phyloP scores from a whole-genome alignment of 1,140 invertebrate genomes.

The Pseudomyrmex pallidus region DNA sequence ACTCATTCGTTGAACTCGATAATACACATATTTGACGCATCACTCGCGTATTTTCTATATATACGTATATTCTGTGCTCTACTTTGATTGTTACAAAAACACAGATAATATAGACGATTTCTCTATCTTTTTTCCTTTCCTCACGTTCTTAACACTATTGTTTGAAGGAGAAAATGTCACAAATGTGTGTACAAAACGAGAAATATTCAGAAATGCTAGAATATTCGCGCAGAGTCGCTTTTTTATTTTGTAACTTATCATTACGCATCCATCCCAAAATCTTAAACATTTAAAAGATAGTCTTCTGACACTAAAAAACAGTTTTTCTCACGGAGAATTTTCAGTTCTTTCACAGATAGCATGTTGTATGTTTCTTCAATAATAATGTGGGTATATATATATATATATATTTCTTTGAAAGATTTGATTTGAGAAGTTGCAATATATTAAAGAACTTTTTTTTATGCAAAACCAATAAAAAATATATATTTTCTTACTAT shows the following conservation, averaged over 20 bases:
- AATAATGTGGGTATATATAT: neutral
- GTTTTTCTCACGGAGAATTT: neutral
- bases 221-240: conserved; percentile 27
- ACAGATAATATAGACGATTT: neutral
- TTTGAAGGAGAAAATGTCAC: neutral
- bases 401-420: neutral
- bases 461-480: conserved; percentile 31
- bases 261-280: neutral
- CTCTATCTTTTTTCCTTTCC: conserved; percentile 15
- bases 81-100: conserved; percentile 25
- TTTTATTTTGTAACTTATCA: conserved; percentile 28
- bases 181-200: neutral
- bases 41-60: neutral
- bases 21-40: neutral
- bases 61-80: neutral
- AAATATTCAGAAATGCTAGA: conserved; percentile 3
- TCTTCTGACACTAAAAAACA: no score
- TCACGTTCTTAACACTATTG: conserved; percentile 11
- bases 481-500: conserved; percentile 28
- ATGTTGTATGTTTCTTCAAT: neutral
- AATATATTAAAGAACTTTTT: conserved; percentile 2
- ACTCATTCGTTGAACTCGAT: neutral
- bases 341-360: neutral
- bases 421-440: neutral
- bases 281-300: conserved; percentile 5